Conservation (phyloP, 2,797 vertebrate species). For the Huso huso region DNA sequence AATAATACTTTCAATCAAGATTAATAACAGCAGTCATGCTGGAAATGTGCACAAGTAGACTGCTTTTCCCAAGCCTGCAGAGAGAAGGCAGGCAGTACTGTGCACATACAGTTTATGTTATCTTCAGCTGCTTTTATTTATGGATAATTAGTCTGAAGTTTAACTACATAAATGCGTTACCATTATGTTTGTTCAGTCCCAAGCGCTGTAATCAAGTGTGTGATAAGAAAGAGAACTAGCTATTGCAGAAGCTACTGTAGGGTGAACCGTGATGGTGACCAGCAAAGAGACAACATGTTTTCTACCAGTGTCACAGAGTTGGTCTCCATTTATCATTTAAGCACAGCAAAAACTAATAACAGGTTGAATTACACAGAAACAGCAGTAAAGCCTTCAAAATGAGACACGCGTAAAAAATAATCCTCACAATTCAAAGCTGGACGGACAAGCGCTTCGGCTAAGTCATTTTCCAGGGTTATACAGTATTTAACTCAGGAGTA, state of each 20-base stretch:
- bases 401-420: no score
- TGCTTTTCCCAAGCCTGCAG: not conserved
- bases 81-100: not conserved
- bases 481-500: no score
- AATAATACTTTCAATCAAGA: conserved; percentile 8
- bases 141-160: not conserved
- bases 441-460: no score
- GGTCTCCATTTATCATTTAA: no score
- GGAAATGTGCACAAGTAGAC: not conserved
- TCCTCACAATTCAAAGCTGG: no score
- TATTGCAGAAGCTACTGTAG: not conserved
- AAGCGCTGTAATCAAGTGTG: not conserved
- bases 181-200: not conserved
- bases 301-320: no score
- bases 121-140: conserved; percentile 6
- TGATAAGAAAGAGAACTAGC: not conserved
- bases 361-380: no score
- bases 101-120: not conserved
- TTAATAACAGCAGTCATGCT: conserved; percentile 3
- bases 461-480: no score
- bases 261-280: not conserved
- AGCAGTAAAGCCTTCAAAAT: no score
- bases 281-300: no score
- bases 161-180: not conserved
- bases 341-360: no score